Evolutionary conservation across 2,888 invertebrate species (phyloP), one percentile per base, ranked within the genome.

Genomic region (Ceraclea dissimilis): DNA sequence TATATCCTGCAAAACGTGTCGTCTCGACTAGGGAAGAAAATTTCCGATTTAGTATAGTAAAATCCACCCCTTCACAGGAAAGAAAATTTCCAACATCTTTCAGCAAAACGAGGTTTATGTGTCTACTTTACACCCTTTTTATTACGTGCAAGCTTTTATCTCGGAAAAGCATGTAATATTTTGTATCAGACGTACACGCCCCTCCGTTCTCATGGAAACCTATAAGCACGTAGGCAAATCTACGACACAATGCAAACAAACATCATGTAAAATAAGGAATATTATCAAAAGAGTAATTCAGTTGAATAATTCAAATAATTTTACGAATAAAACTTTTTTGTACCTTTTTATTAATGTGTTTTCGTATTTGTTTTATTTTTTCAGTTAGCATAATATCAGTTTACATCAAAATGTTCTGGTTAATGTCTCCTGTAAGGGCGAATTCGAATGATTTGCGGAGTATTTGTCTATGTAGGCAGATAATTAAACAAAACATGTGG

Each of bases 171-270:
- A 8, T 39, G n/a, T 39, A 16, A 39, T 5, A 13, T 39, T 8
- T 39, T 4, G 39, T n/a, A 39, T 39, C n/a, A 39, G 16, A 39
- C 13, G 16, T 13, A 39, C 39, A 39, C 39, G 39, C 39, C 39
- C 39, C 39, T 39, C 39, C 16, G 39, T 39, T 39, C 39, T 39
- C 39, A 39, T 39, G 39, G 39, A 39, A 39, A 39, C 39, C 39
- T 39, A 5, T 16, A 39, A 39, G 39, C 39, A 39, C 39, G 39
- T 8, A 39, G 39, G 16, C 2, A 11, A 39, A 39, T 4, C 13
- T 39, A 13, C 39, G 39, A 39, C 39, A 39, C 13, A 39, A 39
- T 13, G 13, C 39, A 39, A 39, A 39, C 39, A 39, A 39, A 39
- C 16, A 13, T 39, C 39, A 8, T 5, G 16, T 39, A 39, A 39